A percentile compares a stretch with the other conserved stretches of the same genome.
Evolutionary conservation across 1,140 invertebrate genomes (phyloP).

Genomic region (Drosophila arizonae): DNA sequence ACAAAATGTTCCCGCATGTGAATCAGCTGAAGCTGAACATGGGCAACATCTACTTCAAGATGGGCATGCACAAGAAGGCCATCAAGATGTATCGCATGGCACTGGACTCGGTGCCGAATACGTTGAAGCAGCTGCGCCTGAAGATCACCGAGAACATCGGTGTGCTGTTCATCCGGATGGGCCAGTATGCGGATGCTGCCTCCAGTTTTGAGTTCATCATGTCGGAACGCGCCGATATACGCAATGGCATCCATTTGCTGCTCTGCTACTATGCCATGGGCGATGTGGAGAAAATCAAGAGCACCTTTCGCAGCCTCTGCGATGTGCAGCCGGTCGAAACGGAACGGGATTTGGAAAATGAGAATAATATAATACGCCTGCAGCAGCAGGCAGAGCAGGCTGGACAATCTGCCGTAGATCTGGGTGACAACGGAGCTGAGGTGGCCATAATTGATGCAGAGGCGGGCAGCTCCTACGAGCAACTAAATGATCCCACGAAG

Average conservation of each 20-base stretch:
- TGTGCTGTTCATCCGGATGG: constrained; percentile 96
- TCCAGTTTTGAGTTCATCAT: constrained; percentile 99
- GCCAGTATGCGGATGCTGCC: constrained; percentile 97
- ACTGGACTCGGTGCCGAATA: constrained; percentile 96
- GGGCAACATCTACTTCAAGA: constrained; percentile 98
- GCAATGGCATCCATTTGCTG: constrained; percentile 94
- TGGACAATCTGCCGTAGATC: constrained; percentile 31
- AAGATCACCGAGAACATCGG: constrained; percentile 99
- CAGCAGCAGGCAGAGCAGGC: constrained; percentile 65
- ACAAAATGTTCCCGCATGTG: constrained; percentile 93
- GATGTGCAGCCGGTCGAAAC: constrained; percentile 93
- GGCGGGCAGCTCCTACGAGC: constrained; percentile 37
- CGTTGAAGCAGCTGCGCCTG: constrained; percentile 94
- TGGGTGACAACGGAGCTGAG: constrained; percentile 32
- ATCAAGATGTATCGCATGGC: constrained; percentile 99
- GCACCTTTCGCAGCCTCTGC: constrained; percentile 94
- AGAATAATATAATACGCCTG: constrained; percentile 71
- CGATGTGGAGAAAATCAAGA: constrained; percentile 97
- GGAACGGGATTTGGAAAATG: constrained; percentile 91
- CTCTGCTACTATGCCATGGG: constrained; percentile 96
- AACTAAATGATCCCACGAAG: constrained; percentile 32
- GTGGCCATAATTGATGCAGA: constrained; percentile 60
- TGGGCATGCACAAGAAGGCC: constrained; percentile 96
- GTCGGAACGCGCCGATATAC: constrained; percentile 96
- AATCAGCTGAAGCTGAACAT: constrained; percentile 98